Evolutionary conservation across 2,797 vertebrate species (phyloP).

Genomic region (Danio aesculapii): DNA sequence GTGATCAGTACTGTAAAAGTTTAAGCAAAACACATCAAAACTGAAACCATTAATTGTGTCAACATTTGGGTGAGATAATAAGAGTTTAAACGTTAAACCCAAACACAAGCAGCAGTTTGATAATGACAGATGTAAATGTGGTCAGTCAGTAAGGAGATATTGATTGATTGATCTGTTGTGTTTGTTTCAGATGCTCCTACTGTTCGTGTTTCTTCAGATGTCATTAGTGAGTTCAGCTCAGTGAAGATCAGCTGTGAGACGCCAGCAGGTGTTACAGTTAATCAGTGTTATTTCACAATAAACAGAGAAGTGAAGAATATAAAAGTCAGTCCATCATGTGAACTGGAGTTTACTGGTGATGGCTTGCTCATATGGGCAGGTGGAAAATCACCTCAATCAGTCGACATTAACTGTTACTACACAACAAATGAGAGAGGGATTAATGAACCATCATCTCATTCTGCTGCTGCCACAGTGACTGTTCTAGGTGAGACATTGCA

Average conservation of each 20-base stretch:
- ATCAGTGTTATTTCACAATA: constrained; percentile 54
- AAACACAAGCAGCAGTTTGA: too few species aligned
- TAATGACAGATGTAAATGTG: too few species aligned
- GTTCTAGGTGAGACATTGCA: neutral
- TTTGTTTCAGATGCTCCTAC: constrained; percentile 74
- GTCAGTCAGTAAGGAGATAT: neutral
- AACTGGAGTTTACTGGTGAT: constrained; percentile 44
- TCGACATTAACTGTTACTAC: constrained; percentile 53
- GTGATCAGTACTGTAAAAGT: too few species aligned
- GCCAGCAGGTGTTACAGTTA: neutral
- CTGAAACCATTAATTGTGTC: too few species aligned
- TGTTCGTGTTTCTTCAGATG: constrained; percentile 72
- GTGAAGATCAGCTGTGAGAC: constrained; percentile 56
- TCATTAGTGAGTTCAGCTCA: constrained; percentile 53
- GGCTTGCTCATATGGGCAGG: neutral
- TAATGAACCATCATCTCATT: neutral
- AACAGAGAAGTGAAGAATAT: accelerated
- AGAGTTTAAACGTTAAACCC: too few species aligned
- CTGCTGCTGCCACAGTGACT: neutral
- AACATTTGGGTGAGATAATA: too few species aligned
- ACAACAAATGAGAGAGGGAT: accelerated
- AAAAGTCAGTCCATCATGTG: accelerated
- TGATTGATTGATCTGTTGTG: neutral
- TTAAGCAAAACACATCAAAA: too few species aligned
- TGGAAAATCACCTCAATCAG: constrained; percentile 13